These are phyloP conservation scores for Anastatus disparis DNA, from an alignment of 1,140 invertebrate genomes.

Conservation along the genomic window DNA sequence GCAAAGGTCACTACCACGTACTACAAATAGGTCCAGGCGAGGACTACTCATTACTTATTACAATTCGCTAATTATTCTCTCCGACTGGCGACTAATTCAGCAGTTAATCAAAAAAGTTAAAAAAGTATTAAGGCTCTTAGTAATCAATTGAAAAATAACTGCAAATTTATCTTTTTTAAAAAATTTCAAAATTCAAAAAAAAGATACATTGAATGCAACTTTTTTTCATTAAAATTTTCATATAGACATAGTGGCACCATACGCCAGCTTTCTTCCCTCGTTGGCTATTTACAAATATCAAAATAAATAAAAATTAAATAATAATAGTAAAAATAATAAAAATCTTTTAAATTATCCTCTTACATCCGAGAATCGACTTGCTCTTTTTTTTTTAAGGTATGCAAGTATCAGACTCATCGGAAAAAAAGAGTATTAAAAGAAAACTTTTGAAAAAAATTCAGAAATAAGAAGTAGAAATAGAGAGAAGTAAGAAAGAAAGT, in stretches of 20 bases:
- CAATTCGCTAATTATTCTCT: slow-evolving; percentile 39
- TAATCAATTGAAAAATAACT: slow-evolving; percentile 29
- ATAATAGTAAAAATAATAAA: no score
- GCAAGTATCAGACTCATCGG: neutral
- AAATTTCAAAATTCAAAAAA: no score
- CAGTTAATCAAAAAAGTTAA: slow-evolving; percentile 37
- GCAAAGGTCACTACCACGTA: slow-evolving; percentile 57
- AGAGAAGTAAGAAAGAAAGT: slow-evolving; percentile 30
- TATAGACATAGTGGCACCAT: slow-evolving; percentile 16
- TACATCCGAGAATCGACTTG: neutral
- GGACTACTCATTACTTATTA: slow-evolving; percentile 48
- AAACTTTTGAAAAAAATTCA: slow-evolving; percentile 35
- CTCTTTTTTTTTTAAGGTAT: neutral
- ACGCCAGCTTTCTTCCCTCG: slow-evolving; percentile 38
- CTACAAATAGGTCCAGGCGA: slow-evolving; percentile 46
- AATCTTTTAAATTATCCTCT: neutral
- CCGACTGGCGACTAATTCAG: slow-evolving; percentile 44
- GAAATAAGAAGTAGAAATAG: slow-evolving; percentile 29
- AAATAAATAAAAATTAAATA: slow-evolving; percentile 14
- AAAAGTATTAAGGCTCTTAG: slow-evolving; percentile 25
- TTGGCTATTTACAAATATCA: slow-evolving; percentile 29
- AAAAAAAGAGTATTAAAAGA: slow-evolving; percentile 18
- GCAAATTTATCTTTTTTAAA: slow-evolving; percentile 32
- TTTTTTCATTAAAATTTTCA: no score
- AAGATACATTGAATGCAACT: no score